A percentile compares a stretch with the other conserved stretches of the same genome.
These are phyloP conservation scores for Heteromurus nitidus DNA, from an alignment of 2,888 invertebrate species.

Conservation along the genomic window DNA sequence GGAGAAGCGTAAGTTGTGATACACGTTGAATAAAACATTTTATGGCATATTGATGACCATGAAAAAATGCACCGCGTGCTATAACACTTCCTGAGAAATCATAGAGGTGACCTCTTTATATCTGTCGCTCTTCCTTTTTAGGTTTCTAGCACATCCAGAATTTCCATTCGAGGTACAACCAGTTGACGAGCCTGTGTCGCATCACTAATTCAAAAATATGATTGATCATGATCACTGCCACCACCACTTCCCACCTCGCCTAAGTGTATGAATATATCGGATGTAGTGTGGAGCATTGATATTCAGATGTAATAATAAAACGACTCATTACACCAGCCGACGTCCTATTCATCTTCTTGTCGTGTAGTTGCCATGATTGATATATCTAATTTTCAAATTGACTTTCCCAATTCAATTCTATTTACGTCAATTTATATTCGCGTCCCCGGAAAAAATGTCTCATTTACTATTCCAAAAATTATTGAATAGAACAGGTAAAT, in stretches of 20 bases:
- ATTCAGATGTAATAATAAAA: too few species aligned
- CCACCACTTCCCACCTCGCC: not conserved
- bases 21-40: not conserved
- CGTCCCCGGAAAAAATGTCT: not conserved
- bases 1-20: conserved; percentile 56
- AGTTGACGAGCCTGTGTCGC: conserved; percentile 52
- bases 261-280: not conserved
- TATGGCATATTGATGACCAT: not conserved
- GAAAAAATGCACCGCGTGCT: not conserved
- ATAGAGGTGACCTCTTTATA: not conserved
- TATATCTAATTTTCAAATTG: not conserved
- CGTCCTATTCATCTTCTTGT: too few species aligned
- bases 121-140: not conserved
- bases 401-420: not conserved
- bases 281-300: not conserved
- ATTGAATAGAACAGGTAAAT: conserved; percentile 10
- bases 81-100: not conserved
- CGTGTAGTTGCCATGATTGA: conserved; percentile 53
- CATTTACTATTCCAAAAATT: not conserved
- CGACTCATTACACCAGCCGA: too few species aligned
- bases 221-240: not conserved
- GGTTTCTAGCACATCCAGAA: conserved; percentile 57
- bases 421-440: not conserved
- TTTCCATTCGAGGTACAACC: conserved; percentile 63
- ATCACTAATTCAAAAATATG: conserved; percentile 37